Evolutionary conservation across 2,113 vertebrate genomes (phyloP).

Genomic region (Shinisaurus crocodilurus): DNA sequence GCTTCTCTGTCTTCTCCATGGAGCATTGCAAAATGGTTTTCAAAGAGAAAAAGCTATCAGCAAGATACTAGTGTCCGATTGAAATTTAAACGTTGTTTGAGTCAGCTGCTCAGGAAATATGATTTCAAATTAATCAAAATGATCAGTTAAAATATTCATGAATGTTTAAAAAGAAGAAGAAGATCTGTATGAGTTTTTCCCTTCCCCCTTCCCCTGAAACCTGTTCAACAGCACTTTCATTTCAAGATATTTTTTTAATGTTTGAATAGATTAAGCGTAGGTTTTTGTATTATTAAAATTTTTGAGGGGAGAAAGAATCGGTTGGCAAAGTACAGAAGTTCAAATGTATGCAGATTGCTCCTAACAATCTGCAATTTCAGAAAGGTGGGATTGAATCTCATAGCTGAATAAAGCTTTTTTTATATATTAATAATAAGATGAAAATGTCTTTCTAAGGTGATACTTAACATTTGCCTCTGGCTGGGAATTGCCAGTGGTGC

Average conservation of each 20-base stretch:
- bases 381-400: neutral
- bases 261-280: conserved; percentile 12
- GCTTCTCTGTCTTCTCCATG: neutral
- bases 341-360: conserved; percentile 42
- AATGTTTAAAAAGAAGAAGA: conserved; percentile 5
- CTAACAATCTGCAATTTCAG: conserved; percentile 33
- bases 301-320: neutral
- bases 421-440: conserved; percentile 29
- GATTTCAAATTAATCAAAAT: conserved; percentile 33
- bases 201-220: neutral
- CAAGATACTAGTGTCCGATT: conserved; percentile 29
- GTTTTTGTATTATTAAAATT: neutral
- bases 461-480: conserved; percentile 21
- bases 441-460: conserved; percentile 9
- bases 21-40: conserved; percentile 13
- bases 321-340: conserved; percentile 1
- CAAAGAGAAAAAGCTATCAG: conserved; percentile 9
- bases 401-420: neutral
- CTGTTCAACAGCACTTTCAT: conserved; percentile 21
- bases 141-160: conserved; percentile 24
- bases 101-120: conserved; percentile 25
- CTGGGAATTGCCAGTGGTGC: neutral
- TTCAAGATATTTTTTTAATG: neutral
- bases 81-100: conserved; percentile 35
- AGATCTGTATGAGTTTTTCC: neutral